Percentiles rank a stretch among this genome's conserved stretches.
Conservation (phyloP, 2,797 vertebrate species). For the Acridotheres tristis region DNA sequence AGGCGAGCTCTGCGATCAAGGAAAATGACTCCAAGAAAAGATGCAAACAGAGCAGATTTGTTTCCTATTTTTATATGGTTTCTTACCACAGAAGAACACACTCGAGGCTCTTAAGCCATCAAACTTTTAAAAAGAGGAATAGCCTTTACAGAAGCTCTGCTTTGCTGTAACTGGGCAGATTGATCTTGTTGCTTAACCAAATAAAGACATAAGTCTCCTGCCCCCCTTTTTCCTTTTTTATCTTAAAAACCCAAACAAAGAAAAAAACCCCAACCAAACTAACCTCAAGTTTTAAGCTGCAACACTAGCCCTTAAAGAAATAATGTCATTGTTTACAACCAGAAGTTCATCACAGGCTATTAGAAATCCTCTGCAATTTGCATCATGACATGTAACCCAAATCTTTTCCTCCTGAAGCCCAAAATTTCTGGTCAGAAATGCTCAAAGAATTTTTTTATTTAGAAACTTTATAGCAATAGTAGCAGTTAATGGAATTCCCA, state of each 20-base stretch:
- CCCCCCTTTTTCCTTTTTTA: accelerated
- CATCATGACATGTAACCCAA: not conserved
- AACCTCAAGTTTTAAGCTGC: not conserved
- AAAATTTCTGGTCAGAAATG: not conserved
- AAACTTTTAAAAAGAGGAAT: not conserved
- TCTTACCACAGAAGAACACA: conserved; percentile 17
- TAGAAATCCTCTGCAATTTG: not conserved
- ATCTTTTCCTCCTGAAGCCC: not conserved
- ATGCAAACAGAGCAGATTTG: not conserved
- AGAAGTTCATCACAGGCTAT: not conserved
- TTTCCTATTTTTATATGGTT: conserved; percentile 21
- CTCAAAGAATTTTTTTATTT: not conserved
- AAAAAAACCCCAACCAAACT: not conserved
- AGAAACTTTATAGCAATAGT: not conserved
- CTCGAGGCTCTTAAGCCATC: not conserved
- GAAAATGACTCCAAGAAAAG: not conserved
- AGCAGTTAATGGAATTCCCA: not conserved
- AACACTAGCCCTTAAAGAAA: not conserved
- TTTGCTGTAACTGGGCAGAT: not conserved
- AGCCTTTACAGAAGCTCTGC: not conserved
- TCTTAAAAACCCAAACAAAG: not conserved
- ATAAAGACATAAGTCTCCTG: not conserved
- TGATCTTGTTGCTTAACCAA: not conserved
- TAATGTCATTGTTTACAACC: accelerated
- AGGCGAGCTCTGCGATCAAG: not conserved